Percentiles rank a stretch among this genome's conserved stretches.
These are phyloP conservation scores for Phthorimaea operculella DNA, from an alignment of 1,140 invertebrate genomes.

Conservation along the genomic window DNA sequence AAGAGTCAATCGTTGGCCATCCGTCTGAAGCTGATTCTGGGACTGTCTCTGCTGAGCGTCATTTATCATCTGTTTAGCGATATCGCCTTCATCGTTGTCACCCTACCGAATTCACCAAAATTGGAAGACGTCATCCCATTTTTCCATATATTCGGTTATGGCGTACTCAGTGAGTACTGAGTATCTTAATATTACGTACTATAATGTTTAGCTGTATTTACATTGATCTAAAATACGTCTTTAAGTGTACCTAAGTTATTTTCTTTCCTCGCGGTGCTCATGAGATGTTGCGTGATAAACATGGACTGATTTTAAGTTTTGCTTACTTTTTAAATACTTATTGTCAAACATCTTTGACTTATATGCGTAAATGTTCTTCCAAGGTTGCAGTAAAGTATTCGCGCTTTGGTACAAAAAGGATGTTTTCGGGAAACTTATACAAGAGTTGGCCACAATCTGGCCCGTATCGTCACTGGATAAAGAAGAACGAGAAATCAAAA, in stretches of 20 bases:
- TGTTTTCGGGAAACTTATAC: slow-evolving; percentile 43
- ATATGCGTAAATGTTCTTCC: slow-evolving; percentile 9
- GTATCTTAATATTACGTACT: slow-evolving; percentile 9
- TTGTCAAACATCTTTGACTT: background rate
- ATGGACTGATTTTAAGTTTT: too few species aligned
- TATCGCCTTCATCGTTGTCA: slow-evolving; percentile 43
- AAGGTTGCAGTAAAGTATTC: slow-evolving; percentile 50
- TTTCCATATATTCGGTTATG: slow-evolving; percentile 56
- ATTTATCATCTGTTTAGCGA: slow-evolving; percentile 55
- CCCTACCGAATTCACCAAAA: slow-evolving; percentile 45
- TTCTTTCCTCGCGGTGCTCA: too few species aligned
- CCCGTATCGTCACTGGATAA: slow-evolving; percentile 40
- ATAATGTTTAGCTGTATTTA: too few species aligned
- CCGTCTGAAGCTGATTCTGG: slow-evolving; percentile 39
- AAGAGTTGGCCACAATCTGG: slow-evolving; percentile 49
- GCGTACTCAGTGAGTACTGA: slow-evolving; percentile 48
- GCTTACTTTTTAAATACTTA: background rate
- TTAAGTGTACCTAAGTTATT: too few species aligned
- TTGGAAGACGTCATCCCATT: slow-evolving; percentile 55
- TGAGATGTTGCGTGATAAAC: too few species aligned
- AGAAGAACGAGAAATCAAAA: slow-evolving; percentile 36
- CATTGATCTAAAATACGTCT: too few species aligned
- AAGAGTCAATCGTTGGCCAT: slow-evolving; percentile 21
- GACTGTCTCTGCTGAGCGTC: slow-evolving; percentile 34
- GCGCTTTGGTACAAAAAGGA: slow-evolving; percentile 51